phyloP scores from a whole-genome alignment of 2,888 invertebrate species.

The Frankliniella intonsa region DNA sequence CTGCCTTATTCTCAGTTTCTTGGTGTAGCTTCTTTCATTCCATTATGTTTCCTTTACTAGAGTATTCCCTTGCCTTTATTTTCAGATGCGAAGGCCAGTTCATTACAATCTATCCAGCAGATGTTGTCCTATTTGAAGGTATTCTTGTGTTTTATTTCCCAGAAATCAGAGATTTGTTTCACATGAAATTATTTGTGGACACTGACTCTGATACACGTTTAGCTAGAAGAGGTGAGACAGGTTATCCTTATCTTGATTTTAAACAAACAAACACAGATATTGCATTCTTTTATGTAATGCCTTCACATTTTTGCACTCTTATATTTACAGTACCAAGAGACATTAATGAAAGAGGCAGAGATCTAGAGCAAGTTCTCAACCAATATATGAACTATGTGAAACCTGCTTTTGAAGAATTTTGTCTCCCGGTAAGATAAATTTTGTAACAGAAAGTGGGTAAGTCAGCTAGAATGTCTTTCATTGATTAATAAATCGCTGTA shows the following conservation, averaged over 20 bases:
- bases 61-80: constrained; percentile 33
- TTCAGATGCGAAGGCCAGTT: constrained; percentile 45
- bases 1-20: constrained; percentile 30
- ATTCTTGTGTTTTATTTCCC: constrained; percentile 97
- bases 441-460: constrained; percentile 19
- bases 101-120: constrained; percentile 47
- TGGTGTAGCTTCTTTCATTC: background rate
- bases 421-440: constrained; percentile 68
- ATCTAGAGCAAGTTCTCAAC: constrained; percentile 87
- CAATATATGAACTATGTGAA: constrained; percentile 98
- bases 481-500: constrained; percentile 29
- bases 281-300: background rate
- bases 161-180: constrained; percentile 88
- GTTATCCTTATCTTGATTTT: background rate
- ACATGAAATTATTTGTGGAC: constrained; percentile 99
- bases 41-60: background rate
- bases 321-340: constrained; percentile 79
- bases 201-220: constrained; percentile 97
- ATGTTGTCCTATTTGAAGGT: constrained; percentile 96
- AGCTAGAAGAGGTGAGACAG: constrained; percentile 77
- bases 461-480: background rate
- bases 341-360: constrained; percentile 89
- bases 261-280: background rate
- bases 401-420: constrained; percentile 99
- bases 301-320: background rate